phyloP scores from a whole-genome alignment of 2,113 vertebrate species.

The Oncorhynchus masou region DNA sequence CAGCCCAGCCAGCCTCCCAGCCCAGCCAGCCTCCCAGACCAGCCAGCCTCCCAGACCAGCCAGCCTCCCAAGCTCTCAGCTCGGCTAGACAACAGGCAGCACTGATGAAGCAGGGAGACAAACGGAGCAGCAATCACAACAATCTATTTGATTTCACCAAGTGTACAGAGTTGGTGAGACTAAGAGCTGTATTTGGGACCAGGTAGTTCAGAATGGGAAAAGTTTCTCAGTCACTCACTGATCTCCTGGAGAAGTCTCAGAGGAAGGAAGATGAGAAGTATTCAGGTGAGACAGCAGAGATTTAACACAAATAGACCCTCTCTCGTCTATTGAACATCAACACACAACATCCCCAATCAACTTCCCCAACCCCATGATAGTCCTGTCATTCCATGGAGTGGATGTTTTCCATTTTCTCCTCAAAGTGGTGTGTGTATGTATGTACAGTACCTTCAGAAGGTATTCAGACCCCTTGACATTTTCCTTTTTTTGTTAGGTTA shows the following conservation, averaged over 20 bases:
- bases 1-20: not conserved
- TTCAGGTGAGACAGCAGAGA: conserved; percentile 76
- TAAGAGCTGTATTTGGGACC: too few species aligned
- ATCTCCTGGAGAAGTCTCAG: conserved; percentile 77
- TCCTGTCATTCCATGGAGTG: not conserved
- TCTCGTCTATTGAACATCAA: not conserved
- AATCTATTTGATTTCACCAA: not conserved
- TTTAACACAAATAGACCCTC: too few species aligned
- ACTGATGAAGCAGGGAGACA: not conserved
- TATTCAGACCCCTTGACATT: too few species aligned
- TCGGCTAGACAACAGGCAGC: not conserved
- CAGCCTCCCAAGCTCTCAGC: not conserved
- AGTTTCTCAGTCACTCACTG: too few species aligned
- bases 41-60: conserved; percentile 1
- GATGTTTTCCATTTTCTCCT: too few species aligned
- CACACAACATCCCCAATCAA: not conserved
- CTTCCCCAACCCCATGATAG: not conserved
- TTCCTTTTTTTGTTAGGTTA: too few species aligned
- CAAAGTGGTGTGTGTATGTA: not conserved
- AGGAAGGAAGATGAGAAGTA: conserved; percentile 82
- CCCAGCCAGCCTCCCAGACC: not conserved
- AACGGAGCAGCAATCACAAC: not conserved
- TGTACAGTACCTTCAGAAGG: too few species aligned
- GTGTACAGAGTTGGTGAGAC: not conserved
- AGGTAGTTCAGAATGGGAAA: too few species aligned